Evolutionary conservation across 2,797 vertebrate species (phyloP), one percentile per base, ranked within the genome.

Genomic region (Notolabrus celidotus): DNA sequence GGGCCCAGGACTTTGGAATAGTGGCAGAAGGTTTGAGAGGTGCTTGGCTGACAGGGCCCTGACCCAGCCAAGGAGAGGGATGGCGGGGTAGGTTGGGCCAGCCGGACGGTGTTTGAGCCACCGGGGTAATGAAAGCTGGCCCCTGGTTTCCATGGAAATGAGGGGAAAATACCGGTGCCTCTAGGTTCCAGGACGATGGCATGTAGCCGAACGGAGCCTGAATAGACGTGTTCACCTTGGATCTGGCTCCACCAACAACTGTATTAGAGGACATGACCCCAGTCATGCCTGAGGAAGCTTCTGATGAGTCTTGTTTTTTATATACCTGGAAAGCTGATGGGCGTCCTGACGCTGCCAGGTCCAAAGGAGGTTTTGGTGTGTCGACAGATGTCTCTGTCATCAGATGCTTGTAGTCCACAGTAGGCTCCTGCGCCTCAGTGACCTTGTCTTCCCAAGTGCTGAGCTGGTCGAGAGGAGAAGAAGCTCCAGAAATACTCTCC

Each of bases 51-150:
- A 85, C 78, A 15, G 81, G 63, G 19, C 56, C 49, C 2, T 71
- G 78, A 46, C 19, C 50, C 22, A 77, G 14, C 93, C 91, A 94
- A 7, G 82, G 79, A 31, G 79, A 71, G 17, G 67, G 39, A 11
- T 89, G 62, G 50, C 88, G 76, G 55, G 80, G 67, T 62, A 57
- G 83, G 39, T 55, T 47, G 17, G 80, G 86, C 96, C 96, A 97
- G 14, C 79, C 87, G 2, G 87, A 77, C 33, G 95, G 90, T 61
- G 81, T 77, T 52, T 88, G 67, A 76, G 88, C 95, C 61, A 97
- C 92, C 3, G 98, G 97, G 31, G 94, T 92, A 62, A 98, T 91
- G 77, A 99, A 99, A 20, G 88, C 72, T 6, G 93, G 94, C 23
- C 62, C 88, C 64, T 83, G 83, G 62, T 74, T 86, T 71, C 59